These are phyloP conservation scores for Python bivittatus DNA, from an alignment of 2,113 vertebrate genomes.

Conservation along the genomic window DNA sequence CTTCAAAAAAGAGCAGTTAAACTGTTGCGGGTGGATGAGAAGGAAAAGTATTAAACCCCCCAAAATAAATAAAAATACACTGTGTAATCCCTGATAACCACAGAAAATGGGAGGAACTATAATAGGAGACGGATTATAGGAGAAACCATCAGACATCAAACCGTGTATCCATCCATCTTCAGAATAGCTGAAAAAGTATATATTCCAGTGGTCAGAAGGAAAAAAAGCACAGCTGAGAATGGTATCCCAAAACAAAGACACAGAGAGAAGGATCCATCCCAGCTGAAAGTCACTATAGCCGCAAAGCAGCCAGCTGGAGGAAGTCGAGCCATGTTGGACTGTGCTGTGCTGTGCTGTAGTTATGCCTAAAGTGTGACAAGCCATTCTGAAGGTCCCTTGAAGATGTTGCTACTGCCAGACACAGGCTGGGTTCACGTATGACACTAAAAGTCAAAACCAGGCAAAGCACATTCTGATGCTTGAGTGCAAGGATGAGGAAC, in stretches of 20 bases:
- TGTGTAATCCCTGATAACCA: too few species aligned
- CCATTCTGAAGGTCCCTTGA: constrained; percentile 52
- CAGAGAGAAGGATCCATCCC: constrained; percentile 37
- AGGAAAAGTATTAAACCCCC: too few species aligned
- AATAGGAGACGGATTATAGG: too few species aligned
- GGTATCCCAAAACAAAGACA: constrained; percentile 54
- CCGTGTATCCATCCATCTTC: background rate
- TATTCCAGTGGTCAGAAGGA: background rate
- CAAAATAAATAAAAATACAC: too few species aligned
- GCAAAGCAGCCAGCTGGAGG: constrained; percentile 25
- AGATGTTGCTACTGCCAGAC: background rate
- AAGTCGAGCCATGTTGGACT: constrained; percentile 56
- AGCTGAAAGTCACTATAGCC: constrained; percentile 56
- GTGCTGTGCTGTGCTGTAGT: background rate
- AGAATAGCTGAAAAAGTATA: background rate
- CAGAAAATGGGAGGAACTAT: too few species aligned
- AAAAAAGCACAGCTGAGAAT: constrained; percentile 67
- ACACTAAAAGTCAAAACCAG: too few species aligned
- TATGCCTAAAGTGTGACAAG: constrained; percentile 50
- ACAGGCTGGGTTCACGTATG: accelerated
- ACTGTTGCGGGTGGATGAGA: too few species aligned
- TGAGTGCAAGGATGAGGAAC: too few species aligned
- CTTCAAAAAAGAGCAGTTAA: too few species aligned
- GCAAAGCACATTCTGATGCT: too few species aligned
- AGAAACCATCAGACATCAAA: too few species aligned